These are phyloP conservation scores for Anagyrus pseudococci DNA, from an alignment of 2,888 invertebrate species.

Conservation along the genomic window DNA sequence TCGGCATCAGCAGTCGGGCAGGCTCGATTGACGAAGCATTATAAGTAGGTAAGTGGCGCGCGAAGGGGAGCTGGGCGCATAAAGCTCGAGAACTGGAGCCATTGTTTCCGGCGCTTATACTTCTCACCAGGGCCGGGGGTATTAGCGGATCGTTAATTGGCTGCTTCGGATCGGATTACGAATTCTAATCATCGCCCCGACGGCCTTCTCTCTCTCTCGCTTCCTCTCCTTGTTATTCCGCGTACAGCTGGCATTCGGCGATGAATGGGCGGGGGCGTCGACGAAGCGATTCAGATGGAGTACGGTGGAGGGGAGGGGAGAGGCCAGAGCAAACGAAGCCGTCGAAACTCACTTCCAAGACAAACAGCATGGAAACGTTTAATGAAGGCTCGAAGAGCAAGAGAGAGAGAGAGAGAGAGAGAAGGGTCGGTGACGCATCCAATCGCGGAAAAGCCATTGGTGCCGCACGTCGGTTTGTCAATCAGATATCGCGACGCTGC, in stretches of 20 bases:
- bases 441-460: slow-evolving; percentile 29
- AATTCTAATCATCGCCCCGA: slow-evolving; percentile 28
- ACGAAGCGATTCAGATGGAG: neutral
- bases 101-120: no score
- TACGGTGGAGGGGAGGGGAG: no score
- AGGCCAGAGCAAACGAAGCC: slow-evolving; percentile 13
- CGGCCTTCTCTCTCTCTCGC: neutral
- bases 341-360: slow-evolving; percentile 23
- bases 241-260: neutral
- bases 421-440: neutral
- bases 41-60: no score
- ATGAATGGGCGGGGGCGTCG: no score
- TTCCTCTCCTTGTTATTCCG: slow-evolving; percentile 23
- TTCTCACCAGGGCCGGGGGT: no score
- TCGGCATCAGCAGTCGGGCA: no score
- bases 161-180: slow-evolving; percentile 32
- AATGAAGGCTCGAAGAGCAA: no score
- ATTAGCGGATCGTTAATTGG: slow-evolving; percentile 26
- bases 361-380: slow-evolving; percentile 26
- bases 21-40: no score
- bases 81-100: no score
- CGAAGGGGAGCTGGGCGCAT: no score
- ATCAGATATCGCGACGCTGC: slow-evolving; percentile 28
- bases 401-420: no score
- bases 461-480: slow-evolving; percentile 9